Evolutionary conservation across 2,888 invertebrate species (phyloP).

Genomic region (Eupithecia exiguata): DNA sequence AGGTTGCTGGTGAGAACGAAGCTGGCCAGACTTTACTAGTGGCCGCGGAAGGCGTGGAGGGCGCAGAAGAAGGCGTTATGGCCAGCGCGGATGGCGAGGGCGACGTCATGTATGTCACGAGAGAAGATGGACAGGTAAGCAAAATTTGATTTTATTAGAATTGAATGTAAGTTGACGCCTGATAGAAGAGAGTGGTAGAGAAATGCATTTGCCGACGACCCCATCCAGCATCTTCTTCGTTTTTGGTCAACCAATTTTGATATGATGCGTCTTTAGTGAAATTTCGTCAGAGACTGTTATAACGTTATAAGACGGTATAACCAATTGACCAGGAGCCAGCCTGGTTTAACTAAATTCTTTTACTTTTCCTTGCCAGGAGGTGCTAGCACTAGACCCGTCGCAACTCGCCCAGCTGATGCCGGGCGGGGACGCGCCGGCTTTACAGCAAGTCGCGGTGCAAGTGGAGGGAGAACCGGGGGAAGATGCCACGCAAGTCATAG

Average conservation of each 20-base stretch:
- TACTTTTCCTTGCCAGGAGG: constrained; percentile 58
- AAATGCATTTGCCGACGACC: too few species aligned
- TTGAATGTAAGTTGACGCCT: too few species aligned
- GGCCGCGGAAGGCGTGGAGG: constrained; percentile 88
- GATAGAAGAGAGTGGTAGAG: too few species aligned
- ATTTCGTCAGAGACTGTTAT: too few species aligned
- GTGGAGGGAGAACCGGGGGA: constrained; percentile 83
- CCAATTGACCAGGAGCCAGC: not conserved
- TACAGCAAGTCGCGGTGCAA: constrained; percentile 82
- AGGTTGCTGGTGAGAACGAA: constrained; percentile 88
- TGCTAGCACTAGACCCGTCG: constrained; percentile 81
- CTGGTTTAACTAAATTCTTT: not conserved
- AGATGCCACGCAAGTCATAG: constrained; percentile 91
- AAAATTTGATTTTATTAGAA: constrained; percentile 11
- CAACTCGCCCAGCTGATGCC: constrained; percentile 84
- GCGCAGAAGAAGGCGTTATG: constrained; percentile 86
- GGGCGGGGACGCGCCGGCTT: constrained; percentile 78
- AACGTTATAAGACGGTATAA: too few species aligned
- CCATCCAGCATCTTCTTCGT: too few species aligned
- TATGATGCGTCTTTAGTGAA: too few species aligned
- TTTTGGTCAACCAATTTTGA: too few species aligned
- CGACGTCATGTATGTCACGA: constrained; percentile 83
- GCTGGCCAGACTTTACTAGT: constrained; percentile 85
- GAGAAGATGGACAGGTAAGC: constrained; percentile 77
- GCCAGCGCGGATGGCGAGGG: constrained; percentile 90